Conservation (phyloP, 2,888 invertebrate genomes). For the Callinectes sapidus region DNA sequence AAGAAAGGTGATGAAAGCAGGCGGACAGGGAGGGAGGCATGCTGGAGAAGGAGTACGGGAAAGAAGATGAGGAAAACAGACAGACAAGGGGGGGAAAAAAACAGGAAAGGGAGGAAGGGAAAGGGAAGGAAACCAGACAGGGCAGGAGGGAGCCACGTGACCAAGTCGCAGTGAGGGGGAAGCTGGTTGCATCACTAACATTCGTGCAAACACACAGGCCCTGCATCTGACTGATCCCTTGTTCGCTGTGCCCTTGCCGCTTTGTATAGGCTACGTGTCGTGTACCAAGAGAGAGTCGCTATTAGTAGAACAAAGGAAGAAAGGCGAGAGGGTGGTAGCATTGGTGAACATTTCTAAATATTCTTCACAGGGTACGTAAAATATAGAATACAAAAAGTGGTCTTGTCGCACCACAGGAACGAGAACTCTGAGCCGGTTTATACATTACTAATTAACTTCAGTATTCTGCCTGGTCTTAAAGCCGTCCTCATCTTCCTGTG, state of each 20-base stretch:
- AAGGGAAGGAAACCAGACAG: neutral
- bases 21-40: too few species aligned
- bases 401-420: neutral
- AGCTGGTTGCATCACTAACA: constrained; percentile 20
- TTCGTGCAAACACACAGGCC: neutral
- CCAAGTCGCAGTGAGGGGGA: neutral
- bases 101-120: neutral
- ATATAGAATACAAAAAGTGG: neutral
- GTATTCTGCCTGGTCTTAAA: neutral
- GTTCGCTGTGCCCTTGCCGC: neutral
- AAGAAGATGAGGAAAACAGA: neutral
- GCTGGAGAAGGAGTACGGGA: too few species aligned
- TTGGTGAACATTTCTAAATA: neutral
- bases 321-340: neutral
- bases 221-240: neutral
- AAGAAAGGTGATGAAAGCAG: too few species aligned
- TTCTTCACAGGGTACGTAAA: neutral
- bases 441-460: neutral
- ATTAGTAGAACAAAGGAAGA: neutral
- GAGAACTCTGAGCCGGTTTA: constrained; percentile 4
- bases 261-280: neutral
- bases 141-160: neutral
- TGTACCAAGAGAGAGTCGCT: neutral
- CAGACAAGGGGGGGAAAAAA: neutral
- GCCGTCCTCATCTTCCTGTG: constrained; percentile 8